Evolutionary conservation across 2,113 vertebrate genomes (phyloP).

Genomic region (Calyptommatus sinebrachiatus): DNA sequence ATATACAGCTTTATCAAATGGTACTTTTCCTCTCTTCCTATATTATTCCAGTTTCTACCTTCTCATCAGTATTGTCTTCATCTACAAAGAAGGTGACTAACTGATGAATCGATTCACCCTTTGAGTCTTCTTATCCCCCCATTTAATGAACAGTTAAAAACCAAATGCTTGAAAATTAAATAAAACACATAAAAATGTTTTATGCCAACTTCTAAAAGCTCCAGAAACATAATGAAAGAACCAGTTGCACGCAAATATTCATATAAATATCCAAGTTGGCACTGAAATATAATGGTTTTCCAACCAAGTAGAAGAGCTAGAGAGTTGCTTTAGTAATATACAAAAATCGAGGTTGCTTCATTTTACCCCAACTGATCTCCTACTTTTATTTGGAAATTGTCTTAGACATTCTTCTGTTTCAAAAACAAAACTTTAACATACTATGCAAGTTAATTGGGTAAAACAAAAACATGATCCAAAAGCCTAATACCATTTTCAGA

Average conservation of each 20-base stretch:
- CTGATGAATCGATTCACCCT: too few species aligned
- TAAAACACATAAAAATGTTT: not conserved
- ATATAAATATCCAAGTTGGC: not conserved
- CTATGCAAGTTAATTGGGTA: not conserved
- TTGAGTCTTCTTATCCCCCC: too few species aligned
- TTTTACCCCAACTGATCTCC: not conserved
- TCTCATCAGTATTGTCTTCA: too few species aligned
- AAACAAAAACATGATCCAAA: not conserved
- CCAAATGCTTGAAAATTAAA: not conserved
- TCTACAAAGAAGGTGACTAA: too few species aligned
- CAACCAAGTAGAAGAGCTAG: not conserved
- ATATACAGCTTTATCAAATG: too few species aligned
- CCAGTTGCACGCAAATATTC: not conserved
- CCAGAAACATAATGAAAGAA: not conserved
- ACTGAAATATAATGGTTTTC: not conserved
- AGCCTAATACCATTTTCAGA: not conserved
- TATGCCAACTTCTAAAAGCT: not conserved
- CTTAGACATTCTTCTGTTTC: not conserved
- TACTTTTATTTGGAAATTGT: not conserved
- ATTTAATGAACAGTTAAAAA: not conserved
- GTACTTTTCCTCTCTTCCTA: too few species aligned
- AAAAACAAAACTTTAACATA: not conserved
- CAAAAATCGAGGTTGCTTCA: not conserved
- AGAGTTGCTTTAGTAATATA: not conserved
- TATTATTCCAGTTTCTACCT: too few species aligned